Base-by-base conservation (phyloP, 1,140 invertebrate genomes). In the Drosophila watanabei region DNA sequence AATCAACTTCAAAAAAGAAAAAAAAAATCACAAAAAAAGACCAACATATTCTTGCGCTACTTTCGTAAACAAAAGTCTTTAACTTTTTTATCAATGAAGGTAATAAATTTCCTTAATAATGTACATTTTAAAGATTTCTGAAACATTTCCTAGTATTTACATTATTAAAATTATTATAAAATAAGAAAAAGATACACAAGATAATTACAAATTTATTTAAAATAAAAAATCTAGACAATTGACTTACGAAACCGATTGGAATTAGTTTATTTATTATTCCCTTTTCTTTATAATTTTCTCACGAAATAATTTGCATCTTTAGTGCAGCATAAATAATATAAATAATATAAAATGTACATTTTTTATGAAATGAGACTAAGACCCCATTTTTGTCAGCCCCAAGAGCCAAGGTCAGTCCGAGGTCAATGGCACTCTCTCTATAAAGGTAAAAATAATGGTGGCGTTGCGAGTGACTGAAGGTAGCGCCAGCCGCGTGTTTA, bases 401-500 rank as follows among this genome's bases (percentile, higher is more conserved):
- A 16, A n/a, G 46, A 28, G 46, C 59, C 70, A 73, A 73, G 70
- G 68, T 73, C 70, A 73, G 56, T 10, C 4, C 24, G 68, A 61
- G 70, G 70, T 73, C 70, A 73, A 73, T 73, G 70, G 54, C 68
- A 60, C 54, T 72, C 69, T 49, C 14, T 57, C 18, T 33, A 48
- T 33, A 73, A 48, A 51, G 32, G 51, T 52, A 37, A 73, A 73
- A 59, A 43, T 41, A 72, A 71, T 39, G 52, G 32, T 48, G 52
- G 9, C n/a, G 43, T 4, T 49, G 24, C 9, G 11, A 33, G 28
- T 32, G 48, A 14, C 52, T 28, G 52, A 33, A 70, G 63, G 70
- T 73, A 73, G 77, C 56, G 63, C 80, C 84, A 81, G 81, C 69
- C 80, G 70, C 77, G 70, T 85, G 87, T 89, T 79, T 79, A 79